Evolutionary conservation across 1,140 invertebrate species (phyloP).

Genomic region (Rhagoletis zephyria): DNA sequence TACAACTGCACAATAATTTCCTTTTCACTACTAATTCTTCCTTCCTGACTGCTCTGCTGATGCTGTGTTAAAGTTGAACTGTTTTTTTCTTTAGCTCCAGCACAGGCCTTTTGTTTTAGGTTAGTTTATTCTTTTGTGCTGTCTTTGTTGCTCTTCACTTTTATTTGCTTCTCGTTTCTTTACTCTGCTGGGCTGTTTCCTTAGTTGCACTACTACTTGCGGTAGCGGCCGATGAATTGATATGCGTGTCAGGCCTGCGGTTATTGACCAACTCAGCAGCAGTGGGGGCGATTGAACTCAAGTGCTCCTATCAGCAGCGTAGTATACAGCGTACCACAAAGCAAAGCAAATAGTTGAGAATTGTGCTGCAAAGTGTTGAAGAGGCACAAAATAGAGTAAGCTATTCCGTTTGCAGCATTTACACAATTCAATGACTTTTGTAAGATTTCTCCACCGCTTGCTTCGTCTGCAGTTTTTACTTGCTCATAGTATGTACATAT

Average conservation of each 20-base stretch:
- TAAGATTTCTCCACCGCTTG: not conserved
- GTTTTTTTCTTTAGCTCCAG: not conserved
- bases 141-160: not conserved
- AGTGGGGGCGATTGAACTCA: slow-evolving; percentile 45
- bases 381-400: not conserved
- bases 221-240: slow-evolving; percentile 9
- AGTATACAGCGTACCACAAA: not conserved
- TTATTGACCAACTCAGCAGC: slow-evolving; percentile 25
- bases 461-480: not conserved
- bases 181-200: not conserved
- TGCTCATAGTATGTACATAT: not conserved
- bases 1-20: not conserved
- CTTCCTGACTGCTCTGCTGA: not conserved
- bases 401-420: not conserved
- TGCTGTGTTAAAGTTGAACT: not conserved
- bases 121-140: slow-evolving; percentile 38
- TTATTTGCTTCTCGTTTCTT: not conserved
- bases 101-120: not conserved
- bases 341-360: not conserved
- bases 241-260: slow-evolving; percentile 13
- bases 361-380: not conserved
- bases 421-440: not conserved
- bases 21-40: not conserved
- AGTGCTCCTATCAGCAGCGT: not conserved
- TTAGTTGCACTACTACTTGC: not conserved